A percentile compares a stretch with the other conserved stretches of the same genome.
Conservation (phyloP, 2,888 invertebrate species). For the Acanthosepion pharaonis region DNA sequence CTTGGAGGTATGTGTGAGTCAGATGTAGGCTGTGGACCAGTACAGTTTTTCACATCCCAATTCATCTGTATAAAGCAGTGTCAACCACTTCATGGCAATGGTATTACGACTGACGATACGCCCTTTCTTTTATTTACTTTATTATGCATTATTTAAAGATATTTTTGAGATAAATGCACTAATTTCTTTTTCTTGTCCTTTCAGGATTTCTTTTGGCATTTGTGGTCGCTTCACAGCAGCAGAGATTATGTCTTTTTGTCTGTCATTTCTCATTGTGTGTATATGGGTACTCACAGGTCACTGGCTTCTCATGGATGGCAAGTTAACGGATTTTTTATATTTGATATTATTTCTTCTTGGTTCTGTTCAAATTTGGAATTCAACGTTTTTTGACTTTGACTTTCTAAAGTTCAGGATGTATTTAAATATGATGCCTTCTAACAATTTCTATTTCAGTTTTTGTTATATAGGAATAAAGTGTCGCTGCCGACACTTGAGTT, state of each 20-base stretch:
- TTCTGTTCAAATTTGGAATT: not conserved
- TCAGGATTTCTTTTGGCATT: conserved; percentile 87
- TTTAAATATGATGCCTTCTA: no score
- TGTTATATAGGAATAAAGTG: no score
- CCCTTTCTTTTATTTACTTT: no score
- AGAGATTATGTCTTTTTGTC: conserved; percentile 91
- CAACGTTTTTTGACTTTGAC: not conserved
- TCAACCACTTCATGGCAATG: no score
- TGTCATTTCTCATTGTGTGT: conserved; percentile 94
- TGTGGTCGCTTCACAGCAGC: conserved; percentile 96
- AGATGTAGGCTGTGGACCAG: no score
- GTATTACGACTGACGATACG: no score
- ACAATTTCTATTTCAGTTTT: no score
- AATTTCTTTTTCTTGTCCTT: conserved; percentile 51
- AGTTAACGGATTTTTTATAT: conserved; percentile 57
- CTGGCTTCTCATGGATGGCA: conserved; percentile 97
- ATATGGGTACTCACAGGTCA: conserved; percentile 98
- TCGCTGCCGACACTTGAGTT: no score
- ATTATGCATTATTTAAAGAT: no score
- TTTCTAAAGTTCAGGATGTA: not conserved
- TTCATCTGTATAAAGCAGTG: no score
- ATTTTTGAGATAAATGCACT: not conserved
- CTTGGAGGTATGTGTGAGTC: no score
- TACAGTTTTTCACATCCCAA: no score
- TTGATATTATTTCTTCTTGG: not conserved